Evolutionary conservation across 2,113 vertebrate genomes (phyloP).

Genomic region (Nothocercus nigrocapillus): DNA sequence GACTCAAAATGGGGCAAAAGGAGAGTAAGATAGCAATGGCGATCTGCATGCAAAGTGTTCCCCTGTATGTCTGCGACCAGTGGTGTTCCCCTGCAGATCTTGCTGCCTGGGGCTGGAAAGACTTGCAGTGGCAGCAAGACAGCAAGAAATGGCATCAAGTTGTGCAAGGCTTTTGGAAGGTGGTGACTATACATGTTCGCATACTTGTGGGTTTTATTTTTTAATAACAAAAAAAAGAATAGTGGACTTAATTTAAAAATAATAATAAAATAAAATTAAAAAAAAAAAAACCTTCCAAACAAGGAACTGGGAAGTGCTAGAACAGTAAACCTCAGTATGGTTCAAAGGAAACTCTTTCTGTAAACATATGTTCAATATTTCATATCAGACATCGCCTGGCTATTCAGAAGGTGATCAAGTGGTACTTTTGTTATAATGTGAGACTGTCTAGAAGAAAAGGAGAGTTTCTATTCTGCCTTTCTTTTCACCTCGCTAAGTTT

Average conservation of each 20-base stretch:
- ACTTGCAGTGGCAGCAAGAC: neutral
- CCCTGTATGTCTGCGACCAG: neutral
- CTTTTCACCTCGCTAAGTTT: conserved; percentile 5
- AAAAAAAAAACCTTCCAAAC: neutral
- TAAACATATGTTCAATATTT: neutral
- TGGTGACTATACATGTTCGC: neutral
- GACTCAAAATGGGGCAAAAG: neutral
- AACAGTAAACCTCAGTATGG: neutral
- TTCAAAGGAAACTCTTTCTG: neutral
- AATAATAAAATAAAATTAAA: neutral
- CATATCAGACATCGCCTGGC: neutral
- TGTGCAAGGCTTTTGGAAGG: neutral
- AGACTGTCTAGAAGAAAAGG: neutral
- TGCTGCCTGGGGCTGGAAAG: neutral
- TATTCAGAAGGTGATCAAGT: neutral
- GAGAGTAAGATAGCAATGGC: rapidly evolving
- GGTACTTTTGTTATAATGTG: neutral
- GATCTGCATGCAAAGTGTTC: too few relatives aligned
- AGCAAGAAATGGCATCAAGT: neutral
- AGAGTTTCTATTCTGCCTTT: neutral
- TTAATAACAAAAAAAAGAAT: neutral
- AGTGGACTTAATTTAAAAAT: neutral
- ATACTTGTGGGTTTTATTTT: neutral
- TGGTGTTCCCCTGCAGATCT: neutral
- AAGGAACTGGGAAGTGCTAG: neutral